phyloP scores from a whole-genome alignment of 2,797 vertebrate genomes.

The Anableps anableps region DNA sequence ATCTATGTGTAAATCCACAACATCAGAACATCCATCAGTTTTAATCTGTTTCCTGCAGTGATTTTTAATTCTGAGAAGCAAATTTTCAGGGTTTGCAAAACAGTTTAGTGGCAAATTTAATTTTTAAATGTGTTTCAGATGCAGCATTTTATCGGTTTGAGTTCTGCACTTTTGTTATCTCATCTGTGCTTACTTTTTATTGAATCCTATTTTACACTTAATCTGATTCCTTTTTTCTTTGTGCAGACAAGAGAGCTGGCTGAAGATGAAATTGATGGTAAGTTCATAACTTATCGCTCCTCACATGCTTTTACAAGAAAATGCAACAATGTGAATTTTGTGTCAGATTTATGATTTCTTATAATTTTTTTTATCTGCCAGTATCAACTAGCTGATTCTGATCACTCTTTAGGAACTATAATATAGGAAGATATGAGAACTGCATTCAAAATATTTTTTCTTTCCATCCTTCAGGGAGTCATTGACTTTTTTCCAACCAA shows the following conservation, averaged over 20 bases:
- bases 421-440: not conserved
- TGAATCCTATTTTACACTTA: not conserved
- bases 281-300: constrained; percentile 10
- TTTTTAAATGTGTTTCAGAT: not conserved
- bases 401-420: not conserved
- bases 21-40: constrained; percentile 7
- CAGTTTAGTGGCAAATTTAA: not conserved
- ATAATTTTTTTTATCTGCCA: too few relatives aligned
- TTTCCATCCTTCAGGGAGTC: too few relatives aligned
- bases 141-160: too few relatives aligned
- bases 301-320: not conserved
- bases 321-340: not conserved
- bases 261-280: constrained; percentile 85
- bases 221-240: constrained; percentile 10
- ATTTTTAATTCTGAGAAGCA: not conserved
- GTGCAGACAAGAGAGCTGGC: constrained; percentile 78
- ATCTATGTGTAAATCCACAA: constrained; percentile 19
- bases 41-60: constrained; percentile 18
- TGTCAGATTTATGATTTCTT: not conserved
- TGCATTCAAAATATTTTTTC: not conserved
- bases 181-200: not conserved
- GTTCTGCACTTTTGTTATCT: not conserved
- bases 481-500: not conserved
- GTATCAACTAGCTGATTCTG: too few relatives aligned
- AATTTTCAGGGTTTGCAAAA: not conserved